Percentiles rank a stretch among this genome's conserved stretches.
These are phyloP conservation scores for Brachionus koreanus DNA, from an alignment of 1,140 invertebrate species.

Conservation along the genomic window DNA sequence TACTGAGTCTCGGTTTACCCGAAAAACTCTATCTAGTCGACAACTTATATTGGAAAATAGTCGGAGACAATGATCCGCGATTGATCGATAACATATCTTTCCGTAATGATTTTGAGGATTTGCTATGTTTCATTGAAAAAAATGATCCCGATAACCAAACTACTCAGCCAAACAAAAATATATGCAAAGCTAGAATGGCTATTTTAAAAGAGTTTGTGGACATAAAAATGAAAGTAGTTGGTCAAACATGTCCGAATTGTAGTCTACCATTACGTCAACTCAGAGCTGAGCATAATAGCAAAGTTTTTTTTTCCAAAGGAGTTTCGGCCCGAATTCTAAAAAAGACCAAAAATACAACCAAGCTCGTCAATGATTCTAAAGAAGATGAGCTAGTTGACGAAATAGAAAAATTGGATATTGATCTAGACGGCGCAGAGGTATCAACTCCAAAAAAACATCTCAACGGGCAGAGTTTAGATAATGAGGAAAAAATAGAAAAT, in stretches of 20 bases:
- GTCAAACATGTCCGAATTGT: slow-evolving; percentile 52
- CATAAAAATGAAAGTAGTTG: not conserved
- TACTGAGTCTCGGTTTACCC: slow-evolving; percentile 71
- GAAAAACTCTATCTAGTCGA: slow-evolving; percentile 67
- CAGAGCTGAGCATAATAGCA: slow-evolving; percentile 40
- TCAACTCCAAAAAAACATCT: slow-evolving; percentile 40
- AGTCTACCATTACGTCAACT: slow-evolving; percentile 40
- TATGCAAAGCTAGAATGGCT: slow-evolving; percentile 45
- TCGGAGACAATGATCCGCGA: slow-evolving; percentile 43
- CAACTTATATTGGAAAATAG: slow-evolving; percentile 54
- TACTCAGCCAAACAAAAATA: slow-evolving; percentile 48
- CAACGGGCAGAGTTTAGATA: slow-evolving; percentile 38
- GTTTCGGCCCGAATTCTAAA: slow-evolving; percentile 23
- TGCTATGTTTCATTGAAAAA: slow-evolving; percentile 5
- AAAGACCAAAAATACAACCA: slow-evolving; percentile 18
- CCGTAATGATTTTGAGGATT: slow-evolving; percentile 21
- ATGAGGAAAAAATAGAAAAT: slow-evolving; percentile 47
- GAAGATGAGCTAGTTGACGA: slow-evolving; percentile 13
- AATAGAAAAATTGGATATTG: slow-evolving; percentile 22
- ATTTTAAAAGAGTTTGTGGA: slow-evolving; percentile 31
- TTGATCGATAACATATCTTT: not conserved
- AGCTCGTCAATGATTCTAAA: not conserved
- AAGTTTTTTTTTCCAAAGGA: slow-evolving; percentile 44
- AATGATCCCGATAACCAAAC: not conserved
- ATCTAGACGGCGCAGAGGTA: not conserved